Conservation (phyloP, 2,888 invertebrate species). For the Periphyllus acericola region DNA sequence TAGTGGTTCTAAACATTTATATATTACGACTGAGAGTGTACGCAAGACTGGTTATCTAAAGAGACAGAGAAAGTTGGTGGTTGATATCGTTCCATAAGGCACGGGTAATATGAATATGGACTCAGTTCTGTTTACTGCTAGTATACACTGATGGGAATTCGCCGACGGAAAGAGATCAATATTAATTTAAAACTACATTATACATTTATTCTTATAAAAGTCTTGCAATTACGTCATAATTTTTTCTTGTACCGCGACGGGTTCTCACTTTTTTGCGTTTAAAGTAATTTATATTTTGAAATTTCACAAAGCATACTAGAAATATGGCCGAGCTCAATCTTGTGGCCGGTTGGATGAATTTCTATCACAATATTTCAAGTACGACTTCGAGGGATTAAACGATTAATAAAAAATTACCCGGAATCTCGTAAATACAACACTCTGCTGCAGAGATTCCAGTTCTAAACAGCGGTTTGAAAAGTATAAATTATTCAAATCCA, state of each 20-base stretch:
- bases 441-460: neutral
- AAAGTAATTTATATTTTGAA: neutral
- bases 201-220: neutral
- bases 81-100: neutral
- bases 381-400: neutral
- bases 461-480: neutral
- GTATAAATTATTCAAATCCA: constrained; percentile 15
- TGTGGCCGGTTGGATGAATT: neutral
- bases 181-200: constrained; percentile 8
- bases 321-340: neutral
- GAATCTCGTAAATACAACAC: neutral
- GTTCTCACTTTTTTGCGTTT: neutral
- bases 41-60: neutral
- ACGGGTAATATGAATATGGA: neutral
- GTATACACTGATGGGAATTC: neutral
- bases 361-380: neutral
- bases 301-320: neutral
- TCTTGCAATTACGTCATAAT: neutral
- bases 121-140: neutral
- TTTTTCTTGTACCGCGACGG: neutral
- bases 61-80: neutral
- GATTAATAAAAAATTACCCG: neutral
- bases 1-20: neutral
- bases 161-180: neutral
- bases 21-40: neutral